Evolutionary conservation across 1,140 invertebrate species (phyloP), one percentile per base, ranked within the genome.

Genomic region (Drosophila watanabei): DNA sequence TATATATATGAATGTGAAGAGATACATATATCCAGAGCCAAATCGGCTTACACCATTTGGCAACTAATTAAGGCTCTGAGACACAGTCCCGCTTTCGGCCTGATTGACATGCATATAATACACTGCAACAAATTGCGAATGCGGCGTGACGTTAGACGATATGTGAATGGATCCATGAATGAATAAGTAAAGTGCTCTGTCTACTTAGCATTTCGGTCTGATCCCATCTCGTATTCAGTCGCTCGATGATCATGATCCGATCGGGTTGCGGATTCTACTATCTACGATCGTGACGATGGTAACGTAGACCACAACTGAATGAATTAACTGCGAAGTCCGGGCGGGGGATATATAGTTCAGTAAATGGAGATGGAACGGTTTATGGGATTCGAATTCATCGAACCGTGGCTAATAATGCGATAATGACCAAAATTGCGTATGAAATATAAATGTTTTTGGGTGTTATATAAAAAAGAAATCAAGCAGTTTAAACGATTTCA

Each of bases 61-160:
- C 32, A 20, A 61, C 63, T 83, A 83, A 83, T 83, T 79, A 79
- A 62, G 69, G 18, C 35, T 46, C 35, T 33, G 37, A 24, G 39
- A 28, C 24, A 24, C 24, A n/a, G 20, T 56, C 33, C 52, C 52
- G 56, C 28, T 62, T 28, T 45, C 30, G 37, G 58, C 35, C 59
- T 63, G 61, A 84, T 83, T 84, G 78, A 37, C 73, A 85, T 84
- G 72, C 82, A 80, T 37, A 59, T 49, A 68, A 80, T 37, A 59
- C 59, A 68, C 32, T 79, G 75, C 80, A 82, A 60, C 52, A 58
- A 64, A 65, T 13, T 16, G 51, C 16, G 33, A 28, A 30, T 9
- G 28, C 33, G 48, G 70, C 59, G 33, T 75, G 70, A 75, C 72
- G 70, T 75, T 75, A 75, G 70, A 41, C 24, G 20, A 65, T 37